These are phyloP conservation scores for Agrochola circellaris DNA, from an alignment of 2,888 invertebrate species.

Conservation along the genomic window DNA sequence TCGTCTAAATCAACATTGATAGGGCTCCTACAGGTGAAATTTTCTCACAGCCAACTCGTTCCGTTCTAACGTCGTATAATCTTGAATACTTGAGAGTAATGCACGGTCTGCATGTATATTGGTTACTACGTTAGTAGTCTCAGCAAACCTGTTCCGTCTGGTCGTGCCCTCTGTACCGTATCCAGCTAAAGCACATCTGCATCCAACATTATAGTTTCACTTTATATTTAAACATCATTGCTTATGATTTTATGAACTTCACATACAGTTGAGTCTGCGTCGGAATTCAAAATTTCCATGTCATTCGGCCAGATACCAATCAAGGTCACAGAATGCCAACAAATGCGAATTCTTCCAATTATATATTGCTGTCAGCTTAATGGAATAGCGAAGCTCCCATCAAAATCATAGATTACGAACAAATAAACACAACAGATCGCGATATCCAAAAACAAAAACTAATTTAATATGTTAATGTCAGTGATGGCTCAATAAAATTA, in stretches of 20 bases:
- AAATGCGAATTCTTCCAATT: slow-evolving; percentile 66
- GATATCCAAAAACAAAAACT: slow-evolving; percentile 74
- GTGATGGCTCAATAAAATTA: slow-evolving; percentile 81
- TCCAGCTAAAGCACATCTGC: slow-evolving; percentile 79
- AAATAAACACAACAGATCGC: slow-evolving; percentile 66
- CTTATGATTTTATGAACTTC: slow-evolving; percentile 69
- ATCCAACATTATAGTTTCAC: slow-evolving; percentile 84
- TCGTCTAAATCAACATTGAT: slow-evolving; percentile 74
- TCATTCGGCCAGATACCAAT: slow-evolving; percentile 63
- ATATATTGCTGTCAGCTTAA: slow-evolving; percentile 76
- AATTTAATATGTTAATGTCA: slow-evolving; percentile 79
- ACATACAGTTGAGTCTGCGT: slow-evolving; percentile 23
- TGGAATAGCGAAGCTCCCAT: slow-evolving; percentile 70
- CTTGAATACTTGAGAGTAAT: slow-evolving; percentile 77
- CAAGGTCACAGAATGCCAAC: slow-evolving; percentile 62
- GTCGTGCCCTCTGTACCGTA: slow-evolving; percentile 88
- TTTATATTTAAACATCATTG: slow-evolving; percentile 81
- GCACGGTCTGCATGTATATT: slow-evolving; percentile 86
- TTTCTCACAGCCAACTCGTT: slow-evolving; percentile 85
- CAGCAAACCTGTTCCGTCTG: slow-evolving; percentile 85
- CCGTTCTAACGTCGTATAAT: slow-evolving; percentile 80
- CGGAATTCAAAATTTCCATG: slow-evolving; percentile 54
- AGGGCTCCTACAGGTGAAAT: slow-evolving; percentile 84
- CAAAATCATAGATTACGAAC: slow-evolving; percentile 70
- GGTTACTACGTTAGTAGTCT: slow-evolving; percentile 88